Conservation (phyloP, 2,797 vertebrate genomes). For the Sebastes melanostomus region DNA sequence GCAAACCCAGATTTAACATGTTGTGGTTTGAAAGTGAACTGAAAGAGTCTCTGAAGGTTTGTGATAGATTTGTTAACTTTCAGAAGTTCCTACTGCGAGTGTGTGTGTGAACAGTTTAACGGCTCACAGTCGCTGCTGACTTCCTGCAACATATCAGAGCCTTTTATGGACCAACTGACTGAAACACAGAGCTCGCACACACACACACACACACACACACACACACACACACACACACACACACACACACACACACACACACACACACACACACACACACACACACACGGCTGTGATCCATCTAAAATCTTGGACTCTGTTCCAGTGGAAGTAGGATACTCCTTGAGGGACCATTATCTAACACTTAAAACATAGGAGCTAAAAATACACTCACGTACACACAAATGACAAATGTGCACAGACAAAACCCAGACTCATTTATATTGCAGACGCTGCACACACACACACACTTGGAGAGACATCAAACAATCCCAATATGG, state of each 20-base stretch:
- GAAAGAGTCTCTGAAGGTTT: neutral
- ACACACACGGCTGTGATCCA: constrained; percentile 12
- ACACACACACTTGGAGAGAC: neutral
- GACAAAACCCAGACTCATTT: constrained; percentile 10
- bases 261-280: neutral
- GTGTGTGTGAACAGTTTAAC: constrained; percentile 19
- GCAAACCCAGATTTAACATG: neutral
- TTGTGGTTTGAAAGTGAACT: neutral
- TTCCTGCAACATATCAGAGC: constrained; percentile 24
- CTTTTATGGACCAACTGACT: constrained; percentile 38
- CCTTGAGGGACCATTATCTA: constrained; percentile 55
- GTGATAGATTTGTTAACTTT: neutral
- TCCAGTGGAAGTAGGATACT: constrained; percentile 46
- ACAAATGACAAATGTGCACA: neutral
- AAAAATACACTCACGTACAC: constrained; percentile 38
- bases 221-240: neutral
- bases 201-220: neutral
- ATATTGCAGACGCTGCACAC: neutral
- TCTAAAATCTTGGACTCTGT: constrained; percentile 17
- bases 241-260: neutral
- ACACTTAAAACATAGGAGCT: constrained; percentile 49
- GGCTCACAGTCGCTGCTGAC: neutral
- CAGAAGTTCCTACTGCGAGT: neutral
- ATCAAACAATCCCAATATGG: constrained; percentile 13
- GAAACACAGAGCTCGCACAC: neutral